These are phyloP conservation scores for Leptocoma aspasia DNA, from an alignment of 2,113 vertebrate genomes.

Conservation along the genomic window DNA sequence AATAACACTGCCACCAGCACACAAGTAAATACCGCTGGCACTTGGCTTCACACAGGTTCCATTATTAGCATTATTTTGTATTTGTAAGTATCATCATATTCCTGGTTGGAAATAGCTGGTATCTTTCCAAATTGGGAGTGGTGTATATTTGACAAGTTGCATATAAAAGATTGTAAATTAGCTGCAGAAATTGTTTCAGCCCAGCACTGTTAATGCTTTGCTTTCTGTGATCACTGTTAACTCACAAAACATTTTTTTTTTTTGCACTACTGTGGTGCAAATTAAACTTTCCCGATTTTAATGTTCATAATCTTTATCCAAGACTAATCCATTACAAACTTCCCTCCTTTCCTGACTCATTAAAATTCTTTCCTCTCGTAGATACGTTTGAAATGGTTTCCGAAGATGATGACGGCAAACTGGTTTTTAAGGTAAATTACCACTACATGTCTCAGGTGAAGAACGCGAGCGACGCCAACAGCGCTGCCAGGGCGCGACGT, in stretches of 20 bases:
- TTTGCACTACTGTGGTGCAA: neutral
- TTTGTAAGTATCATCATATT: neutral
- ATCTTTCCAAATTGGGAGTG: neutral
- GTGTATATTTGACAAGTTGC: neutral
- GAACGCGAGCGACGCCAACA: slow-evolving; percentile 94
- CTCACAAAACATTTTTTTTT: neutral
- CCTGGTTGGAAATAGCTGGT: neutral
- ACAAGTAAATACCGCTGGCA: neutral
- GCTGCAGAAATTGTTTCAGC: neutral
- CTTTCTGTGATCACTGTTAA: neutral
- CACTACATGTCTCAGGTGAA: slow-evolving; percentile 99
- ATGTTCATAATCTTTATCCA: neutral
- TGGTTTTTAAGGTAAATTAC: slow-evolving; percentile 98
- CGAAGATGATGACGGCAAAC: slow-evolving; percentile 95
- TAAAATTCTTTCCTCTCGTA: slow-evolving; percentile 38
- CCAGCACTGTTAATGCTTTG: neutral
- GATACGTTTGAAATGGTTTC: slow-evolving; percentile 99
- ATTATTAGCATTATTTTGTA: neutral
- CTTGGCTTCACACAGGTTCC: neutral
- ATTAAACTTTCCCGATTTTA: neutral
- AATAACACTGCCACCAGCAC: neutral
- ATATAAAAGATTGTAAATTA: neutral
- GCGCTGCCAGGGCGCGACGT: slow-evolving; percentile 90
- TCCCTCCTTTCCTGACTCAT: neutral
- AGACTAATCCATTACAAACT: neutral